Conservation (phyloP, 2,797 vertebrate genomes). For the Balearica regulorum region DNA sequence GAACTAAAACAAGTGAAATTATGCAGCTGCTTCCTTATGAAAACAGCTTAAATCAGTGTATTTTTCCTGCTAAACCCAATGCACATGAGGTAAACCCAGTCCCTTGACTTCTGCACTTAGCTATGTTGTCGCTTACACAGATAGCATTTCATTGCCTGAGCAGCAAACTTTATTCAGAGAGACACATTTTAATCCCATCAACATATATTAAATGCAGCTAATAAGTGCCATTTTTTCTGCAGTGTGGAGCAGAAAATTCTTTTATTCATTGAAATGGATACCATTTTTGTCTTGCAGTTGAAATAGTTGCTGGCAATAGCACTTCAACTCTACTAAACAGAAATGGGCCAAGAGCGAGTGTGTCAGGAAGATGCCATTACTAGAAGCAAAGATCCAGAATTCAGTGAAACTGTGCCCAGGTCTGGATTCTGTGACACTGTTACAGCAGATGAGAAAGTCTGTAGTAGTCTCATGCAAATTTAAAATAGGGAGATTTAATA, state of each 20-base stretch:
- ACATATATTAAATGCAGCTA: conserved; percentile 60
- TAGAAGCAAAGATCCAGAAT: neutral
- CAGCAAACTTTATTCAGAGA: conserved; percentile 27
- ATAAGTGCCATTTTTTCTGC: conserved; percentile 61
- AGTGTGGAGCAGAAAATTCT: neutral
- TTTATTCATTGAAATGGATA: conserved; percentile 10
- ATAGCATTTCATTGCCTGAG: conserved; percentile 46
- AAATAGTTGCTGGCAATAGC: neutral
- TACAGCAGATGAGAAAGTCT: neutral
- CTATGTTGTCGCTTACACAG: neutral
- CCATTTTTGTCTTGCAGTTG: neutral
- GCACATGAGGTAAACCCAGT: conserved; percentile 3
- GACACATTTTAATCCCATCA: conserved; percentile 70
- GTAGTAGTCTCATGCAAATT: neutral
- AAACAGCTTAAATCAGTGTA: neutral
- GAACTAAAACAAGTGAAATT: conserved; percentile 8
- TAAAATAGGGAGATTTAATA: neutral
- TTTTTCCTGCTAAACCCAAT: neutral
- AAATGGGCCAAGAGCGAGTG: neutral
- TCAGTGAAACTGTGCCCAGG: neutral
- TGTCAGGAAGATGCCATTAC: neutral
- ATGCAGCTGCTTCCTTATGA: neutral
- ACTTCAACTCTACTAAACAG: neutral
- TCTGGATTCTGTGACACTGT: neutral
- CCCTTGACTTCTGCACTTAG: neutral